phyloP scores from a whole-genome alignment of 2,888 invertebrate genomes.

The Leptopilina syphax region DNA sequence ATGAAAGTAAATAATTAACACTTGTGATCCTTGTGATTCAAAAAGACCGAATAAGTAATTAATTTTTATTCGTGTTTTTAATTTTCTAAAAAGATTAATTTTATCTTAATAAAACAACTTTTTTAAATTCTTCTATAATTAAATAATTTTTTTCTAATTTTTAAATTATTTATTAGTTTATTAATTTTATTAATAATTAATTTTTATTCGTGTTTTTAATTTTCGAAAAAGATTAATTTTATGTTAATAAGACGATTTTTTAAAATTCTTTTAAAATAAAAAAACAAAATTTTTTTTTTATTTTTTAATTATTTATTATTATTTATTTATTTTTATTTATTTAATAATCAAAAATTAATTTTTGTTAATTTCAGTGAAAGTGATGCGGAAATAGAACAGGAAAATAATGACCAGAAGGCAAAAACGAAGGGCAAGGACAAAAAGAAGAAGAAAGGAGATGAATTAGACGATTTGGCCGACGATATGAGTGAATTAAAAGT shows the following conservation, averaged over 20 bases:
- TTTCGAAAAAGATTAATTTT: background rate
- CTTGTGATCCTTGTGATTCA: too few species aligned
- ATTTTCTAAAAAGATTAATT: background rate
- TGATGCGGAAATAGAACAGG: slow-evolving; percentile 79
- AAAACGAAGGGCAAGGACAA: slow-evolving; percentile 77
- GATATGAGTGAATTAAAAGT: slow-evolving; percentile 81
- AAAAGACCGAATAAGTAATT: background rate
- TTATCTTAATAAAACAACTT: background rate
- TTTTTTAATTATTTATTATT: too few species aligned
- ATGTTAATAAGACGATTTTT: background rate
- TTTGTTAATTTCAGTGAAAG: slow-evolving; percentile 79
- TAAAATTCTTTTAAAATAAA: too few species aligned
- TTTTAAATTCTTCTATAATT: too few species aligned
- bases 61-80: background rate
- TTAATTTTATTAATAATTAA: background rate
- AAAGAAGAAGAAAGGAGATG: slow-evolving; percentile 76
- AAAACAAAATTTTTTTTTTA: background rate
- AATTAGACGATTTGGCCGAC: slow-evolving; percentile 75
- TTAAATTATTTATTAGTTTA: too few species aligned
- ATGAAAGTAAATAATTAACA: too few species aligned
- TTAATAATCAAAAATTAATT: too few species aligned
- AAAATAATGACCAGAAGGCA: slow-evolving; percentile 73
- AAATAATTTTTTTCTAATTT: background rate
- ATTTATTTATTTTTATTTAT: too few species aligned
- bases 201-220: background rate